Conservation (phyloP, 2,797 vertebrate species). For the Leucoraja ocellata region DNA sequence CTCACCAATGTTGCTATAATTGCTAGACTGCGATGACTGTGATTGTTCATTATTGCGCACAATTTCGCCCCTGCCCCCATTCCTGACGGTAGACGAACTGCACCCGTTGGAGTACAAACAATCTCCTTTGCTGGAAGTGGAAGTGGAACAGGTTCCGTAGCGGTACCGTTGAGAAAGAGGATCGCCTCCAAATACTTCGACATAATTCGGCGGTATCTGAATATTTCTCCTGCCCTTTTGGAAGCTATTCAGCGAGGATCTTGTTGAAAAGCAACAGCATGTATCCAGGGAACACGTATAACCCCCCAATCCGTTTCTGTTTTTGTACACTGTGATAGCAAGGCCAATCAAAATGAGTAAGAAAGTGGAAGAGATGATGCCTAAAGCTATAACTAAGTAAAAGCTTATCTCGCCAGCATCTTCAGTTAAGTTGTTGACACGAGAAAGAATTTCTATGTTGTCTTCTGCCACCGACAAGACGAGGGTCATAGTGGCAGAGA, state of each 20-base stretch:
- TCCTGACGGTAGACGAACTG: conserved; percentile 60
- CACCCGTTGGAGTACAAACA: conserved; percentile 79
- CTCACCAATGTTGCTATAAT: conserved; percentile 21
- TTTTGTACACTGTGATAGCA: conserved; percentile 5
- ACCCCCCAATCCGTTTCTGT: neutral
- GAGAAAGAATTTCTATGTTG: conserved; percentile 40
- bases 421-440: neutral
- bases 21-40: neutral
- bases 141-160: conserved; percentile 53
- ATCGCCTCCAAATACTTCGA: conserved; percentile 59
- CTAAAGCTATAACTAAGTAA: conserved; percentile 39
- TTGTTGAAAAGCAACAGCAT: neutral
- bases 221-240: conserved; percentile 45
- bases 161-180: conserved; percentile 55
- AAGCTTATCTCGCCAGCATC: neutral
- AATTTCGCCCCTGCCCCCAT: neutral
- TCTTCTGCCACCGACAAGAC: conserved; percentile 40
- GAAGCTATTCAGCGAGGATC: neutral
- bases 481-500: conserved; percentile 41
- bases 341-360: conserved; percentile 39
- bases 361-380: conserved; percentile 25
- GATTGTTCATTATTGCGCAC: neutral
- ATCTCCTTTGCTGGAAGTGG: conserved; percentile 57
- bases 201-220: conserved; percentile 59
- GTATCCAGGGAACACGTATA: neutral